Percentiles rank a stretch among this genome's conserved stretches.
Evolutionary conservation across 2,888 invertebrate species (phyloP).

Genomic region (Dioctria rufipes): DNA sequence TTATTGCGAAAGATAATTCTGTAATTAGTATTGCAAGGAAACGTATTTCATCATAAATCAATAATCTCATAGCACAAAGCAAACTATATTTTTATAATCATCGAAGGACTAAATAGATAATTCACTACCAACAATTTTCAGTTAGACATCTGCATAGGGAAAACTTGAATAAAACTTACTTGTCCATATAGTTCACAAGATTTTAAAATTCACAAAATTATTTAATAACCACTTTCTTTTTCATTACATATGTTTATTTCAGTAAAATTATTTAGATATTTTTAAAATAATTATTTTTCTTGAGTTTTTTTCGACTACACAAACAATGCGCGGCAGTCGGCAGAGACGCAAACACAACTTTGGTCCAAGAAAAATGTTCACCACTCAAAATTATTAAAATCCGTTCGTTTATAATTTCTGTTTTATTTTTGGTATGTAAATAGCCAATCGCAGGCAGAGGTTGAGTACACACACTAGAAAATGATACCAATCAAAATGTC

Average conservation of each 20-base stretch:
- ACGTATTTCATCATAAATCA: too few relatives aligned
- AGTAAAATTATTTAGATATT: slow-evolving; percentile 18
- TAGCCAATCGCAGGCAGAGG: slow-evolving; percentile 20
- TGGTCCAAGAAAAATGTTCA: slow-evolving; percentile 27
- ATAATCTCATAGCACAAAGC: too few relatives aligned
- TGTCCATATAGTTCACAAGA: background rate
- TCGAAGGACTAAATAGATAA: too few relatives aligned
- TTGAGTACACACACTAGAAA: slow-evolving; percentile 38
- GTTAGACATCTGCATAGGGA: background rate
- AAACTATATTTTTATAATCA: too few relatives aligned
- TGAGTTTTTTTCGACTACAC: slow-evolving; percentile 18
- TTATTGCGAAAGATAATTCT: too few relatives aligned
- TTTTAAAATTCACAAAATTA: background rate
- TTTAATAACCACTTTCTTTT: background rate
- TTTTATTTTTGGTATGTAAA: background rate
- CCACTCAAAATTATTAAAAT: slow-evolving; percentile 45
- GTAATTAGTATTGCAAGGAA: too few relatives aligned
- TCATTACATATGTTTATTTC: background rate
- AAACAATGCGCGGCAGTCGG: slow-evolving; percentile 52
- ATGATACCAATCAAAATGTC: slow-evolving; percentile 39
- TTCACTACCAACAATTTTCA: too few relatives aligned
- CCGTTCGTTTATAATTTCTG: slow-evolving; percentile 53
- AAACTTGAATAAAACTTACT: background rate
- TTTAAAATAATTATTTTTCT: slow-evolving; percentile 4
- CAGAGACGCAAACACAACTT: slow-evolving; percentile 56